Evolutionary conservation across 1,140 invertebrate species (phyloP).

Genomic region (Octopus bimaculoides): DNA sequence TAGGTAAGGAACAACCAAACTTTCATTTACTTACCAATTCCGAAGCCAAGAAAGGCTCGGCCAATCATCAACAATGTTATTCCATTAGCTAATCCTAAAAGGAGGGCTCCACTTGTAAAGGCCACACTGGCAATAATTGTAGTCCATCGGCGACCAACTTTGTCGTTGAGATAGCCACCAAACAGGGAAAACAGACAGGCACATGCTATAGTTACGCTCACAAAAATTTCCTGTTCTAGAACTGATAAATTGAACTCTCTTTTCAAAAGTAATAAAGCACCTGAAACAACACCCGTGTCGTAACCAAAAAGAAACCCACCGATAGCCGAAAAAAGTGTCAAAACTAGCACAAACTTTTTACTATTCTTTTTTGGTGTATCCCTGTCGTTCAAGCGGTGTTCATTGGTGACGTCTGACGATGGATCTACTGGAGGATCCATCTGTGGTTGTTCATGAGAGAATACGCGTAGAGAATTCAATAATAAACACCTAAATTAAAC

Average conservation of each 20-base stretch:
- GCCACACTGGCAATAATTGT: slow-evolving; percentile 63
- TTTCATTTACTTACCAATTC: slow-evolving; percentile 59
- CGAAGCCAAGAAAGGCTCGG: slow-evolving; percentile 63
- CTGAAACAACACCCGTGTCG: slow-evolving; percentile 66
- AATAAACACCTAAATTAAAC: too few species aligned
- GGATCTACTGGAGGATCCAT: too few species aligned
- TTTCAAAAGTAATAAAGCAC: slow-evolving; percentile 63
- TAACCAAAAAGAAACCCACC: slow-evolving; percentile 68
- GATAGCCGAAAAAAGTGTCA: slow-evolving; percentile 61
- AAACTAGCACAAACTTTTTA: slow-evolving; percentile 24
- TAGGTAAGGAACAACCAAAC: background rate
- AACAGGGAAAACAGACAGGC: slow-evolving; percentile 35
- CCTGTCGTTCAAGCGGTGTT: too few species aligned
- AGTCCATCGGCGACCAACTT: slow-evolving; percentile 60
- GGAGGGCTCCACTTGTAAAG: slow-evolving; percentile 61
- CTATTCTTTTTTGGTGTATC: background rate
- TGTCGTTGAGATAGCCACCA: slow-evolving; percentile 60
- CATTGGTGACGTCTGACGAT: too few species aligned
- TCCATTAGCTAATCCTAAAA: slow-evolving; percentile 59
- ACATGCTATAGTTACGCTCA: slow-evolving; percentile 55
- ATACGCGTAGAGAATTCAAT: too few species aligned
- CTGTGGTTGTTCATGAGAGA: too few species aligned
- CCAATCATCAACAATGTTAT: slow-evolving; percentile 61
- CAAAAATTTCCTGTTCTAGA: slow-evolving; percentile 59
- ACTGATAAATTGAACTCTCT: slow-evolving; percentile 55